Conservation (phyloP, 2,888 invertebrate genomes). For the Uropetala carovei region DNA sequence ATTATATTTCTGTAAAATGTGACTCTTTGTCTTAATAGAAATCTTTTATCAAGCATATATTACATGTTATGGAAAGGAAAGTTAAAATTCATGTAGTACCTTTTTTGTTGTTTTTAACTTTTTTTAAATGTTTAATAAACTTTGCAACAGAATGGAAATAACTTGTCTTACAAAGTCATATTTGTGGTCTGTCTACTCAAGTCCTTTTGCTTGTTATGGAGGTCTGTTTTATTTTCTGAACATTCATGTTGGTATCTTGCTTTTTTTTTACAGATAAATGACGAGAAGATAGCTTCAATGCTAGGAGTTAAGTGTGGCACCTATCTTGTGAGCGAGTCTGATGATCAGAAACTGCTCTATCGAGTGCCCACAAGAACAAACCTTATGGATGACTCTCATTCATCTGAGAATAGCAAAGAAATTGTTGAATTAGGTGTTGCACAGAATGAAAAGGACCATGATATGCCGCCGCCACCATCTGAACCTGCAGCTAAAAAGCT, state of each 20-base stretch:
- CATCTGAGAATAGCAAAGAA: conserved; percentile 20
- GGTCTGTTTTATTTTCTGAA: conserved; percentile 21
- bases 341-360: conserved; percentile 62
- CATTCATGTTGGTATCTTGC: neutral
- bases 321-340: conserved; percentile 65
- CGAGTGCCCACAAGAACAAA: conserved; percentile 30
- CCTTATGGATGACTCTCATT: neutral
- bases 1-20: too few species aligned
- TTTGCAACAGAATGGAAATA: too few species aligned
- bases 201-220: too few species aligned
- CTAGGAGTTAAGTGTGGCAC: conserved; percentile 66
- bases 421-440: neutral
- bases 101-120: too few species aligned
- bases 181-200: too few species aligned
- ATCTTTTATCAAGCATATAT: too few species aligned
- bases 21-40: too few species aligned
- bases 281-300: conserved; percentile 65
- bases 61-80: too few species aligned
- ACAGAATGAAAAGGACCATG: conserved; percentile 30
- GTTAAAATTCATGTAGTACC: too few species aligned
- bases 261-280: conserved; percentile 63
- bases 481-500: conserved; percentile 57
- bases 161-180: too few species aligned
- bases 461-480: conserved; percentile 36
- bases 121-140: too few species aligned